Evolutionary conservation across 2,888 invertebrate species (phyloP).

Genomic region (Actias luna): DNA sequence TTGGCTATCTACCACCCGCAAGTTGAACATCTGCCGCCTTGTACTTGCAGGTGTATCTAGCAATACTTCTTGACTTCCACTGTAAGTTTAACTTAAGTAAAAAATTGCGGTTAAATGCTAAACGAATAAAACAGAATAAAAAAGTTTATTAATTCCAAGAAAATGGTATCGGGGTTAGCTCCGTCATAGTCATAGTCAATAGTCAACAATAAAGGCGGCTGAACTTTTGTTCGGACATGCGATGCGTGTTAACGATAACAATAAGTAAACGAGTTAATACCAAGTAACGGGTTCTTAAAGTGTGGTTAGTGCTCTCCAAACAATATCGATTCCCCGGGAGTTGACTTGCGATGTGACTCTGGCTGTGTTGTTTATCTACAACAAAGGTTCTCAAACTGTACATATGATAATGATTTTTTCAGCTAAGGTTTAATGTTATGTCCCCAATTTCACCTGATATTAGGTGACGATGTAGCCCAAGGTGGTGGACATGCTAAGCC

Average conservation of each 20-base stretch:
- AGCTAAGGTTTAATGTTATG: too few species aligned
- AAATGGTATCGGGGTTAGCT: neutral
- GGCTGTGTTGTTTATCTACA: slow-evolving; percentile 13
- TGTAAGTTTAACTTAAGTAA: too few species aligned
- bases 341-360: slow-evolving; percentile 19
- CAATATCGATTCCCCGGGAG: slow-evolving; percentile 27
- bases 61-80: too few species aligned
- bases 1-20: too few species aligned
- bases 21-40: too few species aligned
- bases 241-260: slow-evolving; percentile 32
- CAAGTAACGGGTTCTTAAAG: slow-evolving; percentile 32
- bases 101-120: too few species aligned
- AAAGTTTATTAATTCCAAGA: neutral
- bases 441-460: too few species aligned
- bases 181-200: neutral
- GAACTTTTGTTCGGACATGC: slow-evolving; percentile 10
- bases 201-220: neutral
- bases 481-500: too few species aligned
- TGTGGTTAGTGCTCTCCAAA: slow-evolving; percentile 25
- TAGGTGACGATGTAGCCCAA: too few species aligned
- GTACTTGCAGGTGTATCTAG: too few species aligned
- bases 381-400: slow-evolving; percentile 13
- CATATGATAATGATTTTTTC: neutral
- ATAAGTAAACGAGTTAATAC: slow-evolving; percentile 36
- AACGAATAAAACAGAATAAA: neutral